A percentile compares a stretch with the other conserved stretches of the same genome.
These are phyloP conservation scores for Galendromus occidentalis DNA, from an alignment of 1,140 invertebrate species.

Conservation along the genomic window DNA sequence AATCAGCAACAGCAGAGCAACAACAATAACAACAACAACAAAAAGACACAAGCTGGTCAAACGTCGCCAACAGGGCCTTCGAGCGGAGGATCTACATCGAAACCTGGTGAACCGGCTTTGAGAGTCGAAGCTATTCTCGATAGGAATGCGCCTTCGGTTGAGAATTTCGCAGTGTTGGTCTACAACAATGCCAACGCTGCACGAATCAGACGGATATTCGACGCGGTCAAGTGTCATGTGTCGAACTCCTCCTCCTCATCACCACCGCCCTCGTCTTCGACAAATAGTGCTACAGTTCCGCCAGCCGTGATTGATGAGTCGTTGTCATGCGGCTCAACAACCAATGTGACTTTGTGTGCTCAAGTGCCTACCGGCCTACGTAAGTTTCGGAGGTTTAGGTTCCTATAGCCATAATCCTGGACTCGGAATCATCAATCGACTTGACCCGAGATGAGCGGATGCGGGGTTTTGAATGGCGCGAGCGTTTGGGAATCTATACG, in stretches of 20 bases:
- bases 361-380: constrained; percentile 20
- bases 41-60: background rate
- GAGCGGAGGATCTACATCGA: background rate
- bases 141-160: constrained; percentile 23
- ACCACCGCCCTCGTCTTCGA: too few species aligned
- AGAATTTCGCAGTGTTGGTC: constrained; percentile 21
- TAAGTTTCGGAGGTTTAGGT: constrained; percentile 15
- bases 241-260: background rate
- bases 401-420: too few species aligned
- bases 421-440: too few species aligned
- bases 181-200: constrained; percentile 20
- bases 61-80: background rate
- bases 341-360: constrained; percentile 18
- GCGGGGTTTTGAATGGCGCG: too few species aligned
- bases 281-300: too few species aligned
- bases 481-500: too few species aligned
- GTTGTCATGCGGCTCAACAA: too few species aligned
- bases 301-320: too few species aligned
- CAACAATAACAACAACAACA: background rate
- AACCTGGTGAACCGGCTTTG: constrained; percentile 11
- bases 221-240: background rate
- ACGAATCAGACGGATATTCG: constrained; percentile 13
- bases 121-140: constrained; percentile 24
- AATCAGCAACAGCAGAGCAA: background rate
- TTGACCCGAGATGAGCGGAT: too few species aligned